Percentiles rank a stretch among this genome's conserved stretches.
Evolutionary conservation across 2,888 invertebrate species (phyloP).

Genomic region (Meiosimyza platycephala): DNA sequence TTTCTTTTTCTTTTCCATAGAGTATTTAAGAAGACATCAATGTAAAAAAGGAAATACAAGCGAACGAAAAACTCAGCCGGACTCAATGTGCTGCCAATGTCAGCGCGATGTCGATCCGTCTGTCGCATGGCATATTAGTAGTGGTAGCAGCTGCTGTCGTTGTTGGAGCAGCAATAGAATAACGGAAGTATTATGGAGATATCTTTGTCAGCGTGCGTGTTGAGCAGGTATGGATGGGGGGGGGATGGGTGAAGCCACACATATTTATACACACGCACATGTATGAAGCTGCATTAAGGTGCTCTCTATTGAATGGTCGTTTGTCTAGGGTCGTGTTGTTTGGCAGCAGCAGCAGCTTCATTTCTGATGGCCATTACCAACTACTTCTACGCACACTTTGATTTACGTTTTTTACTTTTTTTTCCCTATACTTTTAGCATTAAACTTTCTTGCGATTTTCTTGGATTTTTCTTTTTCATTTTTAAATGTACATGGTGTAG

Average conservation of each 20-base stretch:
- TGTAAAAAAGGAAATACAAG: background rate
- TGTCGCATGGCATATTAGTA: background rate
- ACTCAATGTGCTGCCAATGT: constrained; percentile 17
- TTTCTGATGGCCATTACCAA: constrained; percentile 11
- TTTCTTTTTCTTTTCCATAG: background rate
- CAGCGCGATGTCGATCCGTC: background rate
- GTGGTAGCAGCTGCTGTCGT: constrained; percentile 7
- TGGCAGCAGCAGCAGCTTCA: background rate
- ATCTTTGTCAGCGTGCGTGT: background rate
- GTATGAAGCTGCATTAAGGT: background rate
- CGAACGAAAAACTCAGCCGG: background rate
- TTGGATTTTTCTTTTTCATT: background rate
- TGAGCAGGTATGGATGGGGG: no score
- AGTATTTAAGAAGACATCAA: constrained; percentile 17
- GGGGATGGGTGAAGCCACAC: no score
- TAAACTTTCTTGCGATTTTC: background rate
- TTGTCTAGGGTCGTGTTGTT: background rate
- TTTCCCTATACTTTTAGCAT: background rate
- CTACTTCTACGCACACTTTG: constrained; percentile 15
- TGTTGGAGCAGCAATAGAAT: constrained; percentile 5
- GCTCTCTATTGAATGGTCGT: background rate
- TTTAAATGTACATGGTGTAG: no score
- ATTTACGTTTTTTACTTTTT: background rate
- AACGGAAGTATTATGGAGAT: constrained; percentile 6
- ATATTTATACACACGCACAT: no score